A percentile compares a stretch with the other conserved stretches of the same genome.
Evolutionary conservation across 1,140 invertebrate genomes (phyloP).

Genomic region (Cryptotermes secundus): DNA sequence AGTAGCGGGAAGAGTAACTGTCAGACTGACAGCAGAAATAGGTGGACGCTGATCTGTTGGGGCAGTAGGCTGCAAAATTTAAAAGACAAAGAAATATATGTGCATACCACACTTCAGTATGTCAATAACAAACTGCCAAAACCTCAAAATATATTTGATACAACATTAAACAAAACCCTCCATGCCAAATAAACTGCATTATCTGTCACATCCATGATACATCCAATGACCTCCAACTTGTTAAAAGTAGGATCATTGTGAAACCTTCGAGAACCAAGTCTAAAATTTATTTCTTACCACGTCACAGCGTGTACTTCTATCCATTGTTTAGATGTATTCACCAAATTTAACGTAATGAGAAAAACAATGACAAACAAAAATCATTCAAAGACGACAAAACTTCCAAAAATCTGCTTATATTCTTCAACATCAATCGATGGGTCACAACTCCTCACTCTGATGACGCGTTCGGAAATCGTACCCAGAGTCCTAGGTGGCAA

Average conservation of each 20-base stretch:
- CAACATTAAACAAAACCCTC: too few relatives aligned
- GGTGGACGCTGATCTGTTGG: neutral
- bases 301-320: neutral
- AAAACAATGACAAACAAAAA: neutral
- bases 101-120: too few relatives aligned
- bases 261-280: neutral
- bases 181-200: too few relatives aligned
- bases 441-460: neutral
- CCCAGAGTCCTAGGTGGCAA: too few relatives aligned
- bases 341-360: neutral
- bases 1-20: neutral
- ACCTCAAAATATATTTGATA: too few relatives aligned
- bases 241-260: slow-evolving; percentile 11
- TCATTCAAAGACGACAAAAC: neutral
- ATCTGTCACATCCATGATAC: neutral
- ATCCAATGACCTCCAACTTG: neutral
- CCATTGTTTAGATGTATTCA: neutral
- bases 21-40: neutral
- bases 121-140: too few relatives aligned
- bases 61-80: neutral
- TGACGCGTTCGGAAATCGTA: neutral
- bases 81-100: neutral
- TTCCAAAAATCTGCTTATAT: neutral
- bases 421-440: neutral
- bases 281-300: neutral